These are phyloP conservation scores for Spodoptera exigua DNA, from an alignment of 2,888 invertebrate species.

Conservation along the genomic window DNA sequence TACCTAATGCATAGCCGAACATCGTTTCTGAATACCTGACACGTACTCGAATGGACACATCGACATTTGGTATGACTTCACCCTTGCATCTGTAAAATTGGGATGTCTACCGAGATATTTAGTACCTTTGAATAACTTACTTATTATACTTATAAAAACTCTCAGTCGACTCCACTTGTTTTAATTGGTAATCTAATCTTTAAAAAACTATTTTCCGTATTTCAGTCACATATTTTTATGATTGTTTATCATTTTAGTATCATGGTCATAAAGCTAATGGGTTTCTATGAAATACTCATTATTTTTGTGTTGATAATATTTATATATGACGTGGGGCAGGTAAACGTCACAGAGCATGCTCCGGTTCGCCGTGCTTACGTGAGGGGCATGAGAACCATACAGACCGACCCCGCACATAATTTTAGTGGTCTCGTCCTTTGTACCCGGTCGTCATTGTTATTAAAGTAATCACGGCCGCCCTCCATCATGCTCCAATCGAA, in stretches of 20 bases:
- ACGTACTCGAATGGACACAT: conserved; percentile 49
- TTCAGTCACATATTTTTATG: conserved; percentile 56
- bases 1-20: conserved; percentile 75
- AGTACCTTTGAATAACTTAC: no score
- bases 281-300: conserved; percentile 82
- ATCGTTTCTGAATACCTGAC: conserved; percentile 73
- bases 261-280: conserved; percentile 74
- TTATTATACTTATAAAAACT: conserved; percentile 3
- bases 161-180: conserved; percentile 40
- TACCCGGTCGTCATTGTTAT: conserved; percentile 86
- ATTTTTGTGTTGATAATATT: conserved; percentile 84
- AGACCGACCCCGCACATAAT: conserved; percentile 84
- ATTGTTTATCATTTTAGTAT: conserved; percentile 65
- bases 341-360: conserved; percentile 74
- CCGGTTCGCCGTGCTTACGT: conserved; percentile 73
- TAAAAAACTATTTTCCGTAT: conserved; percentile 49
- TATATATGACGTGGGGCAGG: conserved; percentile 80
- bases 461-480: conserved; percentile 88
- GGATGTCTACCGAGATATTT: conserved; percentile 37
- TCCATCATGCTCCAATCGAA: conserved; percentile 87
- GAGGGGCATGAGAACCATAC: conserved; percentile 84
- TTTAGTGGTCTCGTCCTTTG: conserved; percentile 85
- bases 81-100: conserved; percentile 36
- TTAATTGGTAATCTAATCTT: conserved; percentile 51
- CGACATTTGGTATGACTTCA: conserved; percentile 35